Base-by-base conservation (phyloP, 2,797 vertebrate species). In the Megalops cyprinoides region DNA sequence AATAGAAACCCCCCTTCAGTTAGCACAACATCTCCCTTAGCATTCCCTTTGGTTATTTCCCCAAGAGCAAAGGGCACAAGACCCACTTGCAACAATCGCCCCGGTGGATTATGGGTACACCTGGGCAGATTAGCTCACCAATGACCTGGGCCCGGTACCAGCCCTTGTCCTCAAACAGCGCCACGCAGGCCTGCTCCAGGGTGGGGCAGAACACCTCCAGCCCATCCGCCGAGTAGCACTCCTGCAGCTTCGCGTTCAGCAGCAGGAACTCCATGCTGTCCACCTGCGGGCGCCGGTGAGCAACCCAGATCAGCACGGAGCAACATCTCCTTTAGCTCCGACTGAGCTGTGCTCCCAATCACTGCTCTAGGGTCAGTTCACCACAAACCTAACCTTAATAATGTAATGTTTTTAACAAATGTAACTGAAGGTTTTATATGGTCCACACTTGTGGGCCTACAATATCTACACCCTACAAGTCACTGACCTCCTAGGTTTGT, bases 111-210 rank as follows among this genome's bases (percentile, higher is more conserved):
- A 18, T n/a, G n/a, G n/a, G n/a, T n/a, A n/a, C n/a, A n/a, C n/a
- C 15, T 20, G 53, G 10, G n/a, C 14, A 31, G 31, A 7, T 80
- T 18, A 31, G 84, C 91, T 85, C 78, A 95, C 94, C 93, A 80
- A 84, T 82, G 83, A 95, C 83, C 74, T 88, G 85, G 77, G 91
- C 94, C 87, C 94, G 89, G 88, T 90, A 92, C 94, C 94, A 95
- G 76, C 79, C 37, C 28, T 87, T 80, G 81, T 93, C 89, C 0
- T 93, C 84, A 48, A 82, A 91, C 42, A 81, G 82, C 48, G 93
- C 94, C 0, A 94, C 89, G 15, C 91, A 95, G 49, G 94, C 86
- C 83, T 95, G 91, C 60, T 89, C 90, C 0, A 91, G 78, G 31
- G 84, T 75, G 9, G 94, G 93, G 34, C 91, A 92, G 88, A 89